Conservation (phyloP, 2,113 vertebrate species). For the Ptychochromis oligacanthus region DNA sequence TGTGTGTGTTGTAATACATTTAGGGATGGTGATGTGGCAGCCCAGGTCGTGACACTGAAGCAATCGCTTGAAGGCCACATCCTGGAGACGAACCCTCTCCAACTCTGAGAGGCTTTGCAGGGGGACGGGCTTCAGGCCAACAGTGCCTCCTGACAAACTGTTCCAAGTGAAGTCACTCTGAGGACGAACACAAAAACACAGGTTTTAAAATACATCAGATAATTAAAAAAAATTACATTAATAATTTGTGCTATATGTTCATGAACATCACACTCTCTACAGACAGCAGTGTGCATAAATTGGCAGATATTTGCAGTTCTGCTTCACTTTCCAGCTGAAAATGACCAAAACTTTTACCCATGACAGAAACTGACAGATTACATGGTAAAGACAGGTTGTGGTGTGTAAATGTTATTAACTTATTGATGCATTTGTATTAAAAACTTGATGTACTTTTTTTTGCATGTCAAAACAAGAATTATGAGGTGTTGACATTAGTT, state of each 20-base stretch:
- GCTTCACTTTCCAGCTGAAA: conserved; percentile 30
- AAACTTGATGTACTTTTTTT: neutral
- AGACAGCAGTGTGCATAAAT: neutral
- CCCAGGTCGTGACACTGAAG: conserved; percentile 91
- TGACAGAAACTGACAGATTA: conserved; percentile 11
- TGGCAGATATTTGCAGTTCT: conserved; percentile 7
- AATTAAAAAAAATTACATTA: conserved; percentile 6
- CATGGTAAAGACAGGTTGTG: neutral
- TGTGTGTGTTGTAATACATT: too few species aligned
- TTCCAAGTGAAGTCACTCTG: conserved; percentile 97
- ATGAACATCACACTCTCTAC: neutral
- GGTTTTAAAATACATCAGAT: conserved; percentile 5
- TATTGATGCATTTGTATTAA: neutral
- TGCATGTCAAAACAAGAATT: neutral
- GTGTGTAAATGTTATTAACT: neutral
- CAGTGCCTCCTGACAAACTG: conserved; percentile 89
- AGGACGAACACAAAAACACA: conserved; percentile 47
- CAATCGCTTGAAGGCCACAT: conserved; percentile 92
- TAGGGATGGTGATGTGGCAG: conserved; percentile 95
- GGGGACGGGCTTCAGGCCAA: conserved; percentile 90
- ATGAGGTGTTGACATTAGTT: neutral
- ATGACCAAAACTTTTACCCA: neutral
- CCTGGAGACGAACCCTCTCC: conserved; percentile 93
- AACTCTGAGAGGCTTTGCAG: conserved; percentile 96
- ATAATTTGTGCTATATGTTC: conserved; percentile 11